These are phyloP conservation scores for Mylabris phalerata DNA, from an alignment of 1,140 invertebrate genomes.

Conservation along the genomic window DNA sequence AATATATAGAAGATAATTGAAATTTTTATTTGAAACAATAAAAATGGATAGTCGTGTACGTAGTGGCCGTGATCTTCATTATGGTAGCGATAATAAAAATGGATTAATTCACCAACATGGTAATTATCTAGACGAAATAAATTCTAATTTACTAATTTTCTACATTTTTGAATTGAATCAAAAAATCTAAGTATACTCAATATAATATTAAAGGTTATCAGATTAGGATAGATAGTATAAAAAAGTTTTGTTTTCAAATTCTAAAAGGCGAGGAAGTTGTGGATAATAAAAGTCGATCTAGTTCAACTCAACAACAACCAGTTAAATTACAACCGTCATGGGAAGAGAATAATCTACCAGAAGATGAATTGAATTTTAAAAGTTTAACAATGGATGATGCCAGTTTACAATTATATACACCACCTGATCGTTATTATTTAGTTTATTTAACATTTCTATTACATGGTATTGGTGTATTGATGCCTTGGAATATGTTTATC, in stretches of 20 bases:
- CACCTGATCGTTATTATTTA: slow-evolving; percentile 70
- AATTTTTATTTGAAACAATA: too few relatives aligned
- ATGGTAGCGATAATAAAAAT: slow-evolving; percentile 9
- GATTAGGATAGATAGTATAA: too few relatives aligned
- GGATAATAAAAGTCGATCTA: too few relatives aligned
- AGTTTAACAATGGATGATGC: slow-evolving; percentile 67
- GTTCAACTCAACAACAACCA: slow-evolving; percentile 51
- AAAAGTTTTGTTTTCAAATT: too few relatives aligned
- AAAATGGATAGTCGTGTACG: slow-evolving; percentile 2
- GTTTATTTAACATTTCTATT: slow-evolving; percentile 88
- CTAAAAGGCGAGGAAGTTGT: too few relatives aligned
- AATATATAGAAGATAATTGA: too few relatives aligned
- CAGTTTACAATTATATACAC: slow-evolving; percentile 65
- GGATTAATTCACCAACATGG: slow-evolving; percentile 9
- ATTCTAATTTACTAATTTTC: background rate
- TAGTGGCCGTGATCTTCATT: background rate
- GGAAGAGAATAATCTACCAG: slow-evolving; percentile 76
- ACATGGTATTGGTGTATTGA: slow-evolving; percentile 92
- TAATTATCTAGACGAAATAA: background rate
- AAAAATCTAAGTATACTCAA: too few relatives aligned
- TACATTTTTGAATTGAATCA: background rate
- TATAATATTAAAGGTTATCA: too few relatives aligned
- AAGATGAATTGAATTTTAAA: slow-evolving; percentile 78
- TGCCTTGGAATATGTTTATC: slow-evolving; percentile 99
- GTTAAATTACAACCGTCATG: slow-evolving; percentile 78